phyloP scores from a whole-genome alignment of 1,140 invertebrate genomes.

The Drosophila bifasciata region DNA sequence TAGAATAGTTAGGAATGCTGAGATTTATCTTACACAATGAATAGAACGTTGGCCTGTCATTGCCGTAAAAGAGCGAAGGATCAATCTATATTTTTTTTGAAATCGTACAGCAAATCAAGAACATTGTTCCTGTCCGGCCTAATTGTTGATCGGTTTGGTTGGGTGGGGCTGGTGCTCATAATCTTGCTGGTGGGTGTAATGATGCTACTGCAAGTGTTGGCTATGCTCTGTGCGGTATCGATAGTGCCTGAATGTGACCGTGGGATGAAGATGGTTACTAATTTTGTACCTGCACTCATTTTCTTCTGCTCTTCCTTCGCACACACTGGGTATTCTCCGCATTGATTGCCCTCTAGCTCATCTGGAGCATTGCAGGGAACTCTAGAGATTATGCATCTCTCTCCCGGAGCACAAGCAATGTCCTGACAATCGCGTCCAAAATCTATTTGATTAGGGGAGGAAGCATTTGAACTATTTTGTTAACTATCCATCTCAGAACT shows the following conservation, averaged over 20 bases:
- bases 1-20: too few species aligned
- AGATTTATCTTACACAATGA: constrained; percentile 62
- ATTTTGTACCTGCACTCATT: constrained; percentile 13
- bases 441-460: constrained; percentile 12
- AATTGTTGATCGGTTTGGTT: not conserved
- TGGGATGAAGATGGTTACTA: not conserved
- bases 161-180: constrained; percentile 4
- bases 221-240: constrained; percentile 68
- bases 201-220: constrained; percentile 58
- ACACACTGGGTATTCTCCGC: constrained; percentile 55
- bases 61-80: constrained; percentile 36
- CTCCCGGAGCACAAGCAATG: constrained; percentile 27
- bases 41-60: constrained; percentile 62
- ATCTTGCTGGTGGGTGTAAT: constrained; percentile 57
- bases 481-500: constrained; percentile 1
- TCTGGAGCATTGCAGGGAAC: constrained; percentile 36
- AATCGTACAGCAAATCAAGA: constrained; percentile 49
- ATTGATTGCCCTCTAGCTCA: constrained; percentile 32
- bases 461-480: not conserved
- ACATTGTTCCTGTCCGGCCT: constrained; percentile 19
- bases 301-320: constrained; percentile 6
- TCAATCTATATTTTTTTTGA: constrained; percentile 16
- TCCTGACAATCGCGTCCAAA: constrained; percentile 54
- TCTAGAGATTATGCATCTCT: constrained; percentile 36
- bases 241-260: constrained; percentile 38